phyloP scores from a whole-genome alignment of 1,140 invertebrate species.

The Papilio machaon region DNA sequence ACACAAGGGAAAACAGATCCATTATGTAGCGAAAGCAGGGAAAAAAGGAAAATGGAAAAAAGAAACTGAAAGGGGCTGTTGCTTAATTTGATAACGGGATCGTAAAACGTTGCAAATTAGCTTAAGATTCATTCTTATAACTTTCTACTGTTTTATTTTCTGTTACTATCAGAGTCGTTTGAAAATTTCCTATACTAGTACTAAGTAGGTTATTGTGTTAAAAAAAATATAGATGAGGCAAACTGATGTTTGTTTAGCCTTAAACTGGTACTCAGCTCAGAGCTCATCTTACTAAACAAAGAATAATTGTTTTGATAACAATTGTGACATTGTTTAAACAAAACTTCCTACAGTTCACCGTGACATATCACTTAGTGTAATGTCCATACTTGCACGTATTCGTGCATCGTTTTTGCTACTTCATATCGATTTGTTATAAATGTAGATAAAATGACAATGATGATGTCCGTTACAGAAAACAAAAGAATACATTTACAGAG shows the following conservation, averaged over 20 bases:
- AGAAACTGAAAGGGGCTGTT: no score
- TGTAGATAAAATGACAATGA: neutral
- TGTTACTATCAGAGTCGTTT: no score
- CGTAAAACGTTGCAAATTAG: no score
- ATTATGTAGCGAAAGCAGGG: no score
- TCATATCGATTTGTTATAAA: neutral
- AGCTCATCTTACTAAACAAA: slow-evolving; percentile 21
- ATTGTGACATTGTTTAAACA: slow-evolving; percentile 16
- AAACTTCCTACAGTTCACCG: neutral
- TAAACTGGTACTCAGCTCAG: neutral
- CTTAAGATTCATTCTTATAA: no score
- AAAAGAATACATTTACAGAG: no score
- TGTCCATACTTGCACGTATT: slow-evolving; percentile 15
- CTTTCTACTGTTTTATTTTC: no score
- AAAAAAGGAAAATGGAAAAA: no score
- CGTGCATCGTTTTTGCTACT: neutral
- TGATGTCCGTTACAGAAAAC: neutral
- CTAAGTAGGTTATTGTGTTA: neutral
- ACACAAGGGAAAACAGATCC: no score
- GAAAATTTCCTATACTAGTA: neutral
- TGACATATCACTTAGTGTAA: slow-evolving; percentile 17
- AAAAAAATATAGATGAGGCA: neutral
- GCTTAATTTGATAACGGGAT: no score
- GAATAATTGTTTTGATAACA: slow-evolving; percentile 9
- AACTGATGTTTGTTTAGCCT: neutral